phyloP scores from a whole-genome alignment of 2,888 invertebrate species.

The Ferrisia virgata region DNA sequence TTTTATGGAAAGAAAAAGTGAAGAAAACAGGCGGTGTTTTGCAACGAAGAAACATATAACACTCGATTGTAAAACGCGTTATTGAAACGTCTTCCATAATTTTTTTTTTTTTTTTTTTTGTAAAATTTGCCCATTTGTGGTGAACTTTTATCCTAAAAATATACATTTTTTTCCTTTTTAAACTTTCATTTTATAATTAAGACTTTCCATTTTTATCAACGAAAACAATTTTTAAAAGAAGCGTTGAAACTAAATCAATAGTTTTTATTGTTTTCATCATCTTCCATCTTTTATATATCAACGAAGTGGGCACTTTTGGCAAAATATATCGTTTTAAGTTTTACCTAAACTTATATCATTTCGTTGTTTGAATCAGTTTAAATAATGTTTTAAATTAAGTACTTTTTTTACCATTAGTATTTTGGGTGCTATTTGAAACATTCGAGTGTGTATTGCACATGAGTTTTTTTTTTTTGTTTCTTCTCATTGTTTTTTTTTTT shows the following conservation, averaged over 20 bases:
- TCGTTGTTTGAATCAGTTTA: conserved; percentile 6
- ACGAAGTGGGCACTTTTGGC: conserved; percentile 8
- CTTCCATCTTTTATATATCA: not conserved
- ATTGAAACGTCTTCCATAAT: conserved; percentile 2
- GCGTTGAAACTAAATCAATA: not conserved
- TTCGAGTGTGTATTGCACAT: conserved; percentile 28
- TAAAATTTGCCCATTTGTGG: not conserved
- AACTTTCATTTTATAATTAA: conserved; percentile 13
- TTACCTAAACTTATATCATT: conserved; percentile 31
- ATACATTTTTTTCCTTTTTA: not conserved
- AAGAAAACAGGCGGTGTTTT: not conserved
- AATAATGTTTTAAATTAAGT: not conserved
- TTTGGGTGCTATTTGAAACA: conserved; percentile 29
- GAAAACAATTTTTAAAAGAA: not conserved
- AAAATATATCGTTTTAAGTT: conserved; percentile 8
- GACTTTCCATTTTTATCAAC: not conserved
- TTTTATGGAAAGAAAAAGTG: not conserved
- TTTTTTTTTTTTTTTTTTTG: not conserved
- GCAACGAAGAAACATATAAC: not conserved
- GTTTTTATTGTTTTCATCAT: not conserved
- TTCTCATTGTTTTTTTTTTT: not conserved
- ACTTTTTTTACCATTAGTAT: conserved; percentile 20
- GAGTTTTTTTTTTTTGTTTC: not conserved
- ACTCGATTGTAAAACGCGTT: not conserved
- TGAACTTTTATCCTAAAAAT: not conserved